Conservation (phyloP, 2,888 invertebrate genomes). For the Dugesia japonica region DNA sequence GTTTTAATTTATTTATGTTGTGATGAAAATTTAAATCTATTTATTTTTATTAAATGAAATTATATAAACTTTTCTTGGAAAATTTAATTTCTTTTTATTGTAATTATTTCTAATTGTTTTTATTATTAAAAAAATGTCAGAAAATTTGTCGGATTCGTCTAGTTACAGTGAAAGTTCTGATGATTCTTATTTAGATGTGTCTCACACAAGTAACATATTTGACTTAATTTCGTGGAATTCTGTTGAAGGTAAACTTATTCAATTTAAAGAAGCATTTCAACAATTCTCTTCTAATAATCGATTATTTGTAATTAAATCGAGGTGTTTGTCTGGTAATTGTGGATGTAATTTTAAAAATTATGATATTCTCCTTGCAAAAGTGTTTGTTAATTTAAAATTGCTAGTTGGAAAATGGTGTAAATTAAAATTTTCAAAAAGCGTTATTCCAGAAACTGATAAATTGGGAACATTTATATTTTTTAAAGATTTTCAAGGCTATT, state of each 20-base stretch:
- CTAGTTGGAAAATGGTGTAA: background rate
- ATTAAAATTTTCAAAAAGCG: background rate
- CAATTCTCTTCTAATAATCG: background rate
- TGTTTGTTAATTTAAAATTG: background rate
- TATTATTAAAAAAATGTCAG: too few species aligned
- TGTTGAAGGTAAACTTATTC: background rate
- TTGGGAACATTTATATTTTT: conserved; percentile 25
- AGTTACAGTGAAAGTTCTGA: too few species aligned
- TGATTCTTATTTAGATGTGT: too few species aligned
- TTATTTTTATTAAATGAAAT: too few species aligned
- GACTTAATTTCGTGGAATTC: background rate
- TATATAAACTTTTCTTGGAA: too few species aligned
- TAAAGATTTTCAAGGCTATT: conserved; percentile 24
- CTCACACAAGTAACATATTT: background rate
- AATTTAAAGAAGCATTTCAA: background rate
- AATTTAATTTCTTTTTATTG: too few species aligned
- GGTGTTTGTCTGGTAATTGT: background rate
- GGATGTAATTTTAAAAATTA: background rate
- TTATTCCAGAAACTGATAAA: background rate
- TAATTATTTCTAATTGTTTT: too few species aligned
- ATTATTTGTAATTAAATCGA: background rate
- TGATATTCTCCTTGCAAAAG: background rate
- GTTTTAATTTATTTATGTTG: too few species aligned
- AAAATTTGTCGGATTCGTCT: too few species aligned
- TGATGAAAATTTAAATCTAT: too few species aligned